These are phyloP conservation scores for Delichon dasypus DNA, from an alignment of 2,797 vertebrate genomes.

Conservation along the genomic window DNA sequence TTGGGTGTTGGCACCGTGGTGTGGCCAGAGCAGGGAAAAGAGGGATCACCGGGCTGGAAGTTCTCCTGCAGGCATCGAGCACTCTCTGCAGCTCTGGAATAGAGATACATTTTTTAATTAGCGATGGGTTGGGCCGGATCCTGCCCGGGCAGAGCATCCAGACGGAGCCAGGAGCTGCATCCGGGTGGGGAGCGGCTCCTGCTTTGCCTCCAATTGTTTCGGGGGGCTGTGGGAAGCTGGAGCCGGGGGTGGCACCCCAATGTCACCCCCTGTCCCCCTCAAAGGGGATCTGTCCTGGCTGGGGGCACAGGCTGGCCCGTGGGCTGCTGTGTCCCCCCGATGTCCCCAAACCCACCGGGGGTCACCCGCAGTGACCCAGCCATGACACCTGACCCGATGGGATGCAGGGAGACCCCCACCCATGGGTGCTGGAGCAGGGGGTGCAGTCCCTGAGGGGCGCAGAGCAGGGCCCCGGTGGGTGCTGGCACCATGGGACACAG, in stretches of 20 bases:
- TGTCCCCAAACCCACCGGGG: neutral
- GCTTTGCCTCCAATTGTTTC: neutral
- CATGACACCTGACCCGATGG: fast-evolving
- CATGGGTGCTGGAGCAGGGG: neutral
- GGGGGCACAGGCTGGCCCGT: neutral
- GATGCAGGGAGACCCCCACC: neutral
- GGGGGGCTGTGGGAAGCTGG: neutral
- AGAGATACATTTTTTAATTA: conserved; percentile 8
- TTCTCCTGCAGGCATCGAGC: conserved; percentile 52
- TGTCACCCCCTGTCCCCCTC: neutral
- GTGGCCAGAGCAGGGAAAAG: neutral
- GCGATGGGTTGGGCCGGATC: neutral
- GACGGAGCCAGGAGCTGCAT: neutral
- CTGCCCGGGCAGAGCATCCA: neutral
- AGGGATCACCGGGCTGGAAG: conserved; percentile 46
- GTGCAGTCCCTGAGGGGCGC: neutral
- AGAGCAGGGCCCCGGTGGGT: fast-evolving
- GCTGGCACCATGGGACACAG: fast-evolving
- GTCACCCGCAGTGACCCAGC: fast-evolving
- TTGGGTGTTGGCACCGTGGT: fast-evolving
- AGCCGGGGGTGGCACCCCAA: fast-evolving
- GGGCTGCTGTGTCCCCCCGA: fast-evolving
- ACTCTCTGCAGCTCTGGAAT: conserved; percentile 43
- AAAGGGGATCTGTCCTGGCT: neutral
- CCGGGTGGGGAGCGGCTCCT: neutral